Base-by-base conservation (phyloP, 2,888 invertebrate species). In the Melinaea menophilus region DNA sequence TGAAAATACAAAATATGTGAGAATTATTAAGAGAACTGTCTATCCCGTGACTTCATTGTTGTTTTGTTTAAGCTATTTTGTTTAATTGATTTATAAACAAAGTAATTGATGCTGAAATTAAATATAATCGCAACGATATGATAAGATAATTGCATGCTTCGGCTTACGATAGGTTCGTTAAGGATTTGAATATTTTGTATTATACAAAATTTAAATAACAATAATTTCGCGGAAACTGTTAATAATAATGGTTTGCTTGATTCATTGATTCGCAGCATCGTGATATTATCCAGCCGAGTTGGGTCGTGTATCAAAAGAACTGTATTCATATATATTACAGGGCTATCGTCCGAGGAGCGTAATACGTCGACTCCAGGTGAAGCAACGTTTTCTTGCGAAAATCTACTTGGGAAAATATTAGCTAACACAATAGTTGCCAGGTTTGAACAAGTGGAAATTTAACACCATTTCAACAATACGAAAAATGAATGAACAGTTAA, bases 331-430 rank as follows among this genome's bases (percentile, higher is more conserved):
- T 71, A 71, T 71, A 71, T 72, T 73, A 74, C 72, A 76, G 71
- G 74, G 69, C 74, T 81, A 75, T 75, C 75, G 72, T 70, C 73
- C 72, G 74, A 73, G 72, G 73, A 76, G 77, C 81, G 82, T 84
- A 79, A 74, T 71, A 71, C 75, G 73, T 74, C 73, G 76, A 74
- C 77, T 77, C 75, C 77, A 70, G 71, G 78, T 88, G 86, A 75
- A 76, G 87, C 84, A 87, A 88, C 72, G 66, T 65, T 35, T 33
- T 74, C 80, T 89, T 88, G 86, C 86, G 84, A 86, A 86, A 88
- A 85, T 75, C 64, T 65, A 73, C 71, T 71, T 63, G 73, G 76
- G 81, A 83, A 85, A 82, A 84, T 75, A 74, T 75, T 89, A 84
- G 87, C 76, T 81, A 85, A 89, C 70, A 86, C 86, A 86, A 85